A percentile compares a stretch with the other conserved stretches of the same genome.
phyloP scores from a whole-genome alignment of 2,113 vertebrate genomes.

The Phrynosoma blainvillii region DNA sequence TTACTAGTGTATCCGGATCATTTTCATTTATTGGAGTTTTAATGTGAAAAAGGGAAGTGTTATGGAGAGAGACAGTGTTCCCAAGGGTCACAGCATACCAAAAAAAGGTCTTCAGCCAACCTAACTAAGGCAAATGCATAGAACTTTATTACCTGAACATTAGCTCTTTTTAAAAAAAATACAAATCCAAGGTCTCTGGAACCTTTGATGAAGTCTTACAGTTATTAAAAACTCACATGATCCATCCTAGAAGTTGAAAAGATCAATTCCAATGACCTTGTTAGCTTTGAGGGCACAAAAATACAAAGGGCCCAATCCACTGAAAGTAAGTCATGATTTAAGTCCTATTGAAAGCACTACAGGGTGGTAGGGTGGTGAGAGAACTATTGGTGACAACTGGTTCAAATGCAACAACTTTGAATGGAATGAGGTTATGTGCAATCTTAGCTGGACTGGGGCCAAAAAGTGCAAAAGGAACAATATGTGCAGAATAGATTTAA shows the following conservation, averaged over 20 bases:
- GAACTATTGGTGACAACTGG: not conserved
- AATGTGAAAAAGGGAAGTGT: slow-evolving; percentile 54
- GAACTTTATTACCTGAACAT: not conserved
- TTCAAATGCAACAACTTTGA: not conserved
- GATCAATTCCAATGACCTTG: not conserved
- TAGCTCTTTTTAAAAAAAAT: slow-evolving; percentile 2
- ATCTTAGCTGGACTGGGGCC: not conserved
- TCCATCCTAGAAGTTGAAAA: not conserved
- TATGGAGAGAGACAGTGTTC: slow-evolving; percentile 15
- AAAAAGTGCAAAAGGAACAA: not conserved
- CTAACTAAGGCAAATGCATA: slow-evolving; percentile 19
- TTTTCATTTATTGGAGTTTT: slow-evolving; percentile 53
- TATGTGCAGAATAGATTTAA: slow-evolving; percentile 1
- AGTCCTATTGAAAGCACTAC: not conserved
- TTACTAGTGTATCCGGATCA: slow-evolving; percentile 32
- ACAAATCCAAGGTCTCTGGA: slow-evolving; percentile 20
- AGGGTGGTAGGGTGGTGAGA: too few species aligned
- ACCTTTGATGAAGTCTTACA: not conserved
- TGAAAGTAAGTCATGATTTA: not conserved
- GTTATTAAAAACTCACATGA: slow-evolving; percentile 24
- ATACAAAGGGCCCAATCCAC: not conserved
- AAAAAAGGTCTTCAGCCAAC: slow-evolving; percentile 24
- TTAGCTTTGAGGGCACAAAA: not conserved
- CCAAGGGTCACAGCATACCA: not conserved
- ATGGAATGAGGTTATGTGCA: not conserved